Base-by-base conservation (phyloP, 2,113 vertebrate genomes). In the Tonatia bakeri region DNA sequence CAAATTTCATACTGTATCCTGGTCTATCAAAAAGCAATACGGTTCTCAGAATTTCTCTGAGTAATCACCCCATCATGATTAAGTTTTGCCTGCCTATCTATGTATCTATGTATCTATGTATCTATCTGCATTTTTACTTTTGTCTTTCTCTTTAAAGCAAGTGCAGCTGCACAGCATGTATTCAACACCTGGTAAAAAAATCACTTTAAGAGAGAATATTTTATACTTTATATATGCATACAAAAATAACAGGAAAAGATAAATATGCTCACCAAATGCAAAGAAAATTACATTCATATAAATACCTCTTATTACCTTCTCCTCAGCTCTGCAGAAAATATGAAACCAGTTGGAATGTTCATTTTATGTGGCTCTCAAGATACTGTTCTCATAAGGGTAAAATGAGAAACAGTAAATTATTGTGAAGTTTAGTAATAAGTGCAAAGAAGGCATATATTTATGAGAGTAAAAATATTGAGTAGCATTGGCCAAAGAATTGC, bases 381-480 rank as follows among this genome's bases (percentile, higher is more conserved):
- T 92, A 91, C 3, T 83, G 61, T 72, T 95, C 96, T 96, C 73
- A 95, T 97, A 95, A 98, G 97, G 91, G 22, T 82, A 94, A 96
- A 97, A 95, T 94, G 52, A 97, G 47, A 96, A 97, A 87, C 82
- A 69, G 72, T 96, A 97, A 90, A 92, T 97, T 93, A 80, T 95
- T 38, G 9, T 87, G 19, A 97, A 94, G 22, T 96, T 92, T 96
- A 96, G 31, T 72, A 54, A 96, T 94, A 96, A 97, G 33, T 95
- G 52, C 31, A 96, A 96, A 97, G 80, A 84, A 94, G 90, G 59
- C 89, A 90, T 93, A 94, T 95, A 97, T 95, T 97, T 97, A 96
- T 90, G 73, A 86, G 0, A 38, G 47, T 26, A 43, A 90, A 97
- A 97, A 96, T 79, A 87, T 70, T 93, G 94, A 31, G 0, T 67